Base-by-base conservation (phyloP, 92 coral and sea anemone species). In the Palythoa caribaeorum region DNA sequence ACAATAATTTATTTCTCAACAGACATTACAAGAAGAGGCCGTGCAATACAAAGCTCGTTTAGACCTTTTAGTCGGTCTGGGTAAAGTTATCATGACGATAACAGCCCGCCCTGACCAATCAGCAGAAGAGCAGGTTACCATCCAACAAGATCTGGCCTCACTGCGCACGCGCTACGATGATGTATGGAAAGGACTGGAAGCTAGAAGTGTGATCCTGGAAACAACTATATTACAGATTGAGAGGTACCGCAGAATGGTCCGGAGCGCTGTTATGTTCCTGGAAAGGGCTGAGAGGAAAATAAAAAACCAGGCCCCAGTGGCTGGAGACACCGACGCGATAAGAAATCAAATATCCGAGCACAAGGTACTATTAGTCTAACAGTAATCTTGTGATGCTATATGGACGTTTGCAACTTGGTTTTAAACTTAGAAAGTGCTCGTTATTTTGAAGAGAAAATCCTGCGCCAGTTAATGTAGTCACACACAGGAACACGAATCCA, bases 1-100 rank as follows among this genome's bases (percentile, higher is more conserved):
- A 5, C 17, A 5, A 36, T 7, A 37, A 1, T 1, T 9, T 54
- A 3, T 80, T 66, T 59, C 16, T 80, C 28, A 17, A 19, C 81
- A 97, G 99, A 71, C 88, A 1, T 84, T 97, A 14, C 98, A 95
- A 89, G 96, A 91, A 69, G 99, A 97, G 72, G 99, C 99, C 20
- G 98, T 97, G 60, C 92, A 97, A 74, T 94, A 97, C 95, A 97
- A 97, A 88, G 99, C 99, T 21, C 98, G 94, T 50, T 91, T 97
- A 66, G 99, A 97, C 92, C 95, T 97, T 62, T 71, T 97, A 69
- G 88, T 93, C 44, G 99, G 99, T 47, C 93, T 97, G 9, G 98
- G 99, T 12, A 97, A 97, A 63, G 98, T 97, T 38, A 97, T 97
- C 68, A 91, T 97, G 89, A 94, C 95, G 68, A 95, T 97, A 81